Base-by-base conservation (phyloP, 2,113 vertebrate species). In the Tetraodon nigroviridis region DNA sequence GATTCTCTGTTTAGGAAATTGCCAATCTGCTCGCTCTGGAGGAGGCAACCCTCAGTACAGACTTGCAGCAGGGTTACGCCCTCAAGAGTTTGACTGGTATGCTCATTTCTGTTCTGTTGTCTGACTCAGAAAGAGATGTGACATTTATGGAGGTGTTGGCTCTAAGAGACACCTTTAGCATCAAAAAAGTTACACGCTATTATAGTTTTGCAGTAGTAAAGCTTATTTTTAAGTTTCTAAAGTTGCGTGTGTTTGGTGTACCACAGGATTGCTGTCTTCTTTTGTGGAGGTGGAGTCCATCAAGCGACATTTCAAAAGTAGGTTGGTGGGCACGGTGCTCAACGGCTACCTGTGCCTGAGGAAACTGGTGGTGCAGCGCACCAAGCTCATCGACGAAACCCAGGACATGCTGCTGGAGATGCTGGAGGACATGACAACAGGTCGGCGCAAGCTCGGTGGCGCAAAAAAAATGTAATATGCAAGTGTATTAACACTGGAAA, bases 391-490 rank as follows among this genome's bases (percentile, higher is more conserved):
- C 0, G 97, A 99, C 32, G 96, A 99, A 84, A 99, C 97, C 1
- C 97, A 99, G 88, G 96, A 99, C 80, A 98, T 99, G 96, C 89
- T 99, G 78, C 86, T 99, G 59, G 97, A 99, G 93, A 99, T 99
- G 97, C 91, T 98, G 74, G 97, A 99, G 79, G 97, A 98, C 86
- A 98, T 99, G 97, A 99, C 97, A 12, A 99, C 97, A 92, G 97
- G 97, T 98, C 60, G 59, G 17, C 14, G 12, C 22, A 7, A 56
- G 19, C 13, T 14, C 3, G 3, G 5, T 51, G 32, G 2, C 32
- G 1, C 32, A 37, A 37, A 37, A 12, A 2, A 45, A 18, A 21
- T 7, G 1, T 22, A 20, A 53, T 68, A 22, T 27, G 5, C 21
- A 42, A 42, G 2, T 14, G 40, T 32, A 7, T 52, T 24, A 6